Conservation (phyloP, 2,797 vertebrate genomes). For the Falco berigora region DNA sequence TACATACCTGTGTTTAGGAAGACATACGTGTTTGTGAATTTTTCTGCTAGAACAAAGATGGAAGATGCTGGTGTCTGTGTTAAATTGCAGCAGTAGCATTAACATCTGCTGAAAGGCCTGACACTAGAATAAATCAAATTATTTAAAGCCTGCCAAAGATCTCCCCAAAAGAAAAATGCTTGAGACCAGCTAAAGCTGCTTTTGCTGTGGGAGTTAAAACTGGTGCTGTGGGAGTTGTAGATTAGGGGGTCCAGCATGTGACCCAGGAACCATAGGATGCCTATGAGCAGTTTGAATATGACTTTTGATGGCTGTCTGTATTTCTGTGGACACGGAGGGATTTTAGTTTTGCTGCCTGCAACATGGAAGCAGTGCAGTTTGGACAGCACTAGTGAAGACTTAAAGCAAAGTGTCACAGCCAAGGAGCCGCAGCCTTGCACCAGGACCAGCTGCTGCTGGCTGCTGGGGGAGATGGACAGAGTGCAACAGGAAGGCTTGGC, state of each 20-base stretch:
- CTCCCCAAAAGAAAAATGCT: neutral
- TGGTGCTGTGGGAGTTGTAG: neutral
- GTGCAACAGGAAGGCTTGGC: neutral
- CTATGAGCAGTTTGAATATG: neutral
- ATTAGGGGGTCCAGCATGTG: neutral
- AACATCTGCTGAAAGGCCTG: neutral
- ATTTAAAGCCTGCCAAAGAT: neutral
- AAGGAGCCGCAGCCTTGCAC: neutral
- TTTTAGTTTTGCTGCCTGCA: neutral
- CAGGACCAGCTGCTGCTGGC: neutral
- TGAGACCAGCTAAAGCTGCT: neutral
- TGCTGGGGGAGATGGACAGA: neutral
- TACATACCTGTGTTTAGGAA: neutral
- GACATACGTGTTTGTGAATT: accelerated
- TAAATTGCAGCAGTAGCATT: neutral
- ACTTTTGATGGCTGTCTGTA: neutral
- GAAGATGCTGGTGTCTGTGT: neutral
- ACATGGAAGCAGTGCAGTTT: neutral
- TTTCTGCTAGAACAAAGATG: neutral
- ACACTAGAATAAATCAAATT: neutral
- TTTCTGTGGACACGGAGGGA: neutral
- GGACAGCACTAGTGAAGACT: neutral
- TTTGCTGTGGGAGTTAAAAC: neutral
- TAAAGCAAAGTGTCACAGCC: neutral
- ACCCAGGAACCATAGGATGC: neutral